A percentile compares a stretch with the other conserved stretches of the same genome.
phyloP scores from a whole-genome alignment of 2,888 invertebrate genomes.

The Drosophila greeni region DNA sequence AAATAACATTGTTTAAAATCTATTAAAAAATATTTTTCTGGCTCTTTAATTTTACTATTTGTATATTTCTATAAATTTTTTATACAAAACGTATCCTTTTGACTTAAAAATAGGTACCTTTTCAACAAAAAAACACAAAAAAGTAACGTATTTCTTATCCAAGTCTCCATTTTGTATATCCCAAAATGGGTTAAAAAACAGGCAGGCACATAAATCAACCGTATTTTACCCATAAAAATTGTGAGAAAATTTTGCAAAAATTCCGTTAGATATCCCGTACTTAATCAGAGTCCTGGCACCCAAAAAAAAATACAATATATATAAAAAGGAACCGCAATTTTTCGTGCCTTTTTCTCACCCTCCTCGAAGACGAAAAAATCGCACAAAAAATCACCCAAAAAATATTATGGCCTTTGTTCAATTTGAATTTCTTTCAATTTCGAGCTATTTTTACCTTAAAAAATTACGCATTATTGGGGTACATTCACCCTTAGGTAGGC shows the following conservation, averaged over 20 bases:
- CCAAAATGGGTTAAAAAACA: constrained; percentile 32
- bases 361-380: constrained; percentile 32
- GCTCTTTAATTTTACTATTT: background rate
- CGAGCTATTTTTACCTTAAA: constrained; percentile 58
- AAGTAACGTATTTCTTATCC: constrained; percentile 15
- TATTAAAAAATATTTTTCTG: too few species aligned
- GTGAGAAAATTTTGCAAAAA: constrained; percentile 66
- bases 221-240: constrained; percentile 14
- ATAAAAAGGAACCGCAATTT: constrained; percentile 32
- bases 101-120: background rate
- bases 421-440: constrained; percentile 46
- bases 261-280: constrained; percentile 58
- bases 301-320: constrained; percentile 19
- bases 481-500: constrained; percentile 43
- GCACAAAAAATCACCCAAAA: constrained; percentile 54
- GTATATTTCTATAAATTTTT: background rate
- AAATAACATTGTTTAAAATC: too few species aligned
- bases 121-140: background rate
- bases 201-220: constrained; percentile 27
- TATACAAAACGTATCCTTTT: too few species aligned
- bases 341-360: constrained; percentile 44
- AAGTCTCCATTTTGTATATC: background rate
- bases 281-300: constrained; percentile 52
- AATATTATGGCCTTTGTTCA: constrained; percentile 36
- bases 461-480: constrained; percentile 67